phyloP scores from a whole-genome alignment of 2,888 invertebrate genomes.

The Sepiola atlantica region DNA sequence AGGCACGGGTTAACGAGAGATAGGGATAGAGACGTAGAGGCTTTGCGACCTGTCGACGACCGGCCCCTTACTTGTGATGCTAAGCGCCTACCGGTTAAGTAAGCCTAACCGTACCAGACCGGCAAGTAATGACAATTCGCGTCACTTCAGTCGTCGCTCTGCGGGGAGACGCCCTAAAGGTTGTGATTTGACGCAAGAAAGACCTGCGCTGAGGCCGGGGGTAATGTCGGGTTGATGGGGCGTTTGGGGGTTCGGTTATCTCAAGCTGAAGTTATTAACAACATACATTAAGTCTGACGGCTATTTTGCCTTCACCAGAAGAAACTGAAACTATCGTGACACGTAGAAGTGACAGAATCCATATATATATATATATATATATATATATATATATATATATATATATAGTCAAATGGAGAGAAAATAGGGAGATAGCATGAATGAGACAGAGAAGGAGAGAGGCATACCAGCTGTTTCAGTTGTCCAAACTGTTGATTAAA shows the following conservation, averaged over 20 bases:
- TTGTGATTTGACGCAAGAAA: not conserved
- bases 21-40: too few species aligned
- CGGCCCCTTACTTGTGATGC: not conserved
- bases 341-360: too few species aligned
- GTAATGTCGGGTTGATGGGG: not conserved
- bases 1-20: not conserved
- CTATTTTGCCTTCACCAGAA: not conserved
- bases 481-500: too few species aligned
- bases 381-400: too few species aligned
- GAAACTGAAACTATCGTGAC: too few species aligned
- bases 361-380: too few species aligned
- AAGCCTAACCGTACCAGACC: not conserved
- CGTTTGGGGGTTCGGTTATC: not conserved
- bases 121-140: constrained; percentile 7
- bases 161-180: not conserved
- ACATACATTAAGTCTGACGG: not conserved
- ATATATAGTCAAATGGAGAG: too few species aligned
- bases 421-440: too few species aligned
- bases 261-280: not conserved
- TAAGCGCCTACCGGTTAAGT: constrained; percentile 32
- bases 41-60: not conserved
- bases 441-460: too few species aligned
- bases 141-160: not conserved
- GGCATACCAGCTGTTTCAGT: too few species aligned
- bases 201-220: not conserved